Base-by-base conservation (phyloP, 30 jellyfish, hydroid and myxozoan species). In the Chironex yamaguchii region DNA sequence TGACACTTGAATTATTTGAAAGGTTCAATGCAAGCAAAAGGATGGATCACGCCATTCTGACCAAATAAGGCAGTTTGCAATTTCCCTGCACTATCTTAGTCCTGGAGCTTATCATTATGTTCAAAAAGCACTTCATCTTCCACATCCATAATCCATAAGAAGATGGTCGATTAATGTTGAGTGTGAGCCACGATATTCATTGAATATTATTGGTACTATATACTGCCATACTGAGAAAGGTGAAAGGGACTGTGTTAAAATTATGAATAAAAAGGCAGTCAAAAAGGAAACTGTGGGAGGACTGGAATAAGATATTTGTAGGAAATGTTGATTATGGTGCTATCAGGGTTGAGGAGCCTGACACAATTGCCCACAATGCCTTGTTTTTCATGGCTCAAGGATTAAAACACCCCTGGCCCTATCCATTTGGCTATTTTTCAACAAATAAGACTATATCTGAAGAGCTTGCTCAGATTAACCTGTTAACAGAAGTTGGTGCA, bases 121-220 rank as follows among this genome's bases (percentile, higher is more conserved):
- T 9, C 22, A 83, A 31, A 79, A 79, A 34, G 85, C 84, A 26
- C 84, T 79, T 32, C 70, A 62, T 62, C 63, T 68, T 3, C 92
- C 88, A 22, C 86, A 82, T 52, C 92, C 88, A 23, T 52, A 67
- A 0, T 65, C 80, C 33, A 42, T 82, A 17, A 49, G 88, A 68
- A 28, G 87, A 2, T 82, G 92, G 92, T 42, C 23, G 21, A 30
- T 13, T 3, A 81, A 81, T 36, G 52, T 66, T 4, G 12, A 66
- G 9, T 81, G 92, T 81, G 92, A 81, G 76, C 92, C 92, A 35
- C 77, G 92, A 3, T 81, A 64, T 42, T n/a, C n/a, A n/a, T n/a
- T n/a, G n/a, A n/a, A n/a, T n/a, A n/a, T n/a, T n/a, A 6, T 42
- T 9, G 58, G 9, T 42, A 6, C 58, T 42, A 6, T 6, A 42